Base-by-base conservation (phyloP, 2,888 invertebrate genomes). In the Mimas tiliae region DNA sequence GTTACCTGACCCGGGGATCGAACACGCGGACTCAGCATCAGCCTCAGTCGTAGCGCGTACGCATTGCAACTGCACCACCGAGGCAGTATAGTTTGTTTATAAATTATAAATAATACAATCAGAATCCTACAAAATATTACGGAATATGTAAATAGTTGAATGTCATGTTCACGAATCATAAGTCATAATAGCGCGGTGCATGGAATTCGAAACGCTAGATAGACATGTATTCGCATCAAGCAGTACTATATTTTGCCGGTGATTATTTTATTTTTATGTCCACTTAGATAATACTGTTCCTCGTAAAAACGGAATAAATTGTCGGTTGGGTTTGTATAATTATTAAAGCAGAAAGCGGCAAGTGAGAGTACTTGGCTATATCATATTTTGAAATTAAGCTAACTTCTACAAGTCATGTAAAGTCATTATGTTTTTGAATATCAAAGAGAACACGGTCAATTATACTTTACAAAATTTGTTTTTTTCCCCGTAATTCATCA, bases 341-440 rank as follows among this genome's bases (percentile, higher is more conserved):
- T 77, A 77, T 82, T 83, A 86, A 86, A 81, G 83, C 88, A 89
- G 90, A 90, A 89, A 90, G 90, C 84, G 87, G 87, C 72, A 85
- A 89, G 84, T 82, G 84, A 83, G 81, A 80, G 82, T 79, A 79
- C 75, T 79, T 77, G 72, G 72, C 65, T 53, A 51, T 51, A 42
- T 42, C 38, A 42, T 6, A 52, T 64, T 52, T 64, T 34, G 48
- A 34, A 48, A 48, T 48, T 33, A 12, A 34, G 27, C 33, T 16
- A 34, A 50, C 34, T 38, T 63, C 33, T 50, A 50, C 48, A 34
- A 47, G 50, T 16, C 50, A 63, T 63, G 50, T 51, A 42, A 19
- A 48, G 58, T 42, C 19, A 42, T 58, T 58, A 42, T 42, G 58
- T 42, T 58, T 58, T 58, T 6, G 42, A 58, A 42, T 58, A 58